These are phyloP conservation scores for Coenobita brevimanus DNA, from an alignment of 1,140 invertebrate species.

Conservation along the genomic window DNA sequence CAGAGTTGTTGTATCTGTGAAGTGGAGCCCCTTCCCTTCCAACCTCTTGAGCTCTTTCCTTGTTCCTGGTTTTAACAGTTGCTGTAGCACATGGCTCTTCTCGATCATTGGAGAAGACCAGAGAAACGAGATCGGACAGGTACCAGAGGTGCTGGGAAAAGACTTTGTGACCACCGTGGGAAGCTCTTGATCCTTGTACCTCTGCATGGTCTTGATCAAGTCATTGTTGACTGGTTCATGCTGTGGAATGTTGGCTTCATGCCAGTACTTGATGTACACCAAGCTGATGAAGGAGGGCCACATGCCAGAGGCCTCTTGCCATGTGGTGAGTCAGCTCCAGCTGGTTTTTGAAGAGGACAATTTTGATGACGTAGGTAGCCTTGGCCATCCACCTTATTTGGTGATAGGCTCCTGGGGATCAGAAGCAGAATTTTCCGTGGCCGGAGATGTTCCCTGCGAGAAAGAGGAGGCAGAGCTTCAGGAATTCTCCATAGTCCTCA, in stretches of 20 bases:
- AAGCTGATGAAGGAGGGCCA: constrained; percentile 25
- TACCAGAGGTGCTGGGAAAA: constrained; percentile 2
- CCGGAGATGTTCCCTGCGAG: constrained; percentile 8
- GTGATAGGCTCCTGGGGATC: constrained; percentile 36
- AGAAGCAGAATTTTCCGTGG: neutral
- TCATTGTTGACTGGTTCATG: neutral
- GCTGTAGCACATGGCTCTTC: neutral
- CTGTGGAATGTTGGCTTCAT: constrained; percentile 18
- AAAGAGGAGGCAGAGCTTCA: constrained; percentile 14
- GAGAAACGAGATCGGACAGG: neutral
- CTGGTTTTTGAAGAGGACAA: constrained; percentile 26
- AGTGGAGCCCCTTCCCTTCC: too few species aligned
- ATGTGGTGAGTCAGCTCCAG: neutral
- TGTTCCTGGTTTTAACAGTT: neutral
- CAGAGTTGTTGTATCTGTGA: too few species aligned
- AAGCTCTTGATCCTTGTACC: too few species aligned
- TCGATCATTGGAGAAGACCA: neutral
- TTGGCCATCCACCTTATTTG: constrained; percentile 43
- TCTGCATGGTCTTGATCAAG: neutral
- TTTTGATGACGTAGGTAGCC: constrained; percentile 45
- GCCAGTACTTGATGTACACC: constrained; percentile 12
- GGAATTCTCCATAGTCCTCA: constrained; percentile 30
- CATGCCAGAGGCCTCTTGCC: constrained; percentile 14
- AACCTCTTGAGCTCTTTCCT: too few species aligned
- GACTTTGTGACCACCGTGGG: too few species aligned